Percentiles rank a stretch among this genome's conserved stretches.
These are phyloP conservation scores for Drosophila atripex DNA, from an alignment of 2,888 invertebrate genomes.

Conservation along the genomic window DNA sequence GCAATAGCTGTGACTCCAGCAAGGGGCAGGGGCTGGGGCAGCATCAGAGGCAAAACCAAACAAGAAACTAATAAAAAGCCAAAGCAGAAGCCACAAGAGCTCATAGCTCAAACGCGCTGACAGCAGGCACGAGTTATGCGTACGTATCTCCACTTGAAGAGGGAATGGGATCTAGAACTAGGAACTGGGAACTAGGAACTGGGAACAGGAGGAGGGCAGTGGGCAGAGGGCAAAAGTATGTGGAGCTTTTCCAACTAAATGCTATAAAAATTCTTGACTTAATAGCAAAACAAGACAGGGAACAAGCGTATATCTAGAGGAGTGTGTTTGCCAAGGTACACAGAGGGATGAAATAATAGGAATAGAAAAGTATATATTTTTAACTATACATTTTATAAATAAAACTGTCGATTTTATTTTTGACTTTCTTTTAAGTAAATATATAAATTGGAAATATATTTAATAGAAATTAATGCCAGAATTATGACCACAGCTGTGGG, in stretches of 20 bases:
- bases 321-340: conserved; percentile 23
- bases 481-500: conserved; percentile 22
- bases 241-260: conserved; percentile 78
- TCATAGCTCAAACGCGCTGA: conserved; percentile 77
- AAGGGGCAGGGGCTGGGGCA: neutral
- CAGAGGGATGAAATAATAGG: neutral
- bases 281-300: conserved; percentile 77
- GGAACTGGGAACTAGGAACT: neutral
- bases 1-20: conserved; percentile 17
- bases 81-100: conserved; percentile 71
- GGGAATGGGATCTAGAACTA: neutral
- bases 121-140: conserved; percentile 79
- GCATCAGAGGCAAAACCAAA: conserved; percentile 37
- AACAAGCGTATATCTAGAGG: conserved; percentile 48
- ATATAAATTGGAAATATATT: too few relatives aligned
- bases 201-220: neutral
- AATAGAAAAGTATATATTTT: neutral
- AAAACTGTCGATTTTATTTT: too few relatives aligned
- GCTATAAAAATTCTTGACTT: conserved; percentile 79
- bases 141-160: conserved; percentile 42
- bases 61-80: conserved; percentile 76
- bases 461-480: neutral
- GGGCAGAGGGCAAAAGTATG: conserved; percentile 51
- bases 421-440: too few relatives aligned
- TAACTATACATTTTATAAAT: too few relatives aligned